A percentile compares a stretch with the other conserved stretches of the same genome.
phyloP scores from a whole-genome alignment of 1,140 invertebrate genomes.

The Bombus picipes region DNA sequence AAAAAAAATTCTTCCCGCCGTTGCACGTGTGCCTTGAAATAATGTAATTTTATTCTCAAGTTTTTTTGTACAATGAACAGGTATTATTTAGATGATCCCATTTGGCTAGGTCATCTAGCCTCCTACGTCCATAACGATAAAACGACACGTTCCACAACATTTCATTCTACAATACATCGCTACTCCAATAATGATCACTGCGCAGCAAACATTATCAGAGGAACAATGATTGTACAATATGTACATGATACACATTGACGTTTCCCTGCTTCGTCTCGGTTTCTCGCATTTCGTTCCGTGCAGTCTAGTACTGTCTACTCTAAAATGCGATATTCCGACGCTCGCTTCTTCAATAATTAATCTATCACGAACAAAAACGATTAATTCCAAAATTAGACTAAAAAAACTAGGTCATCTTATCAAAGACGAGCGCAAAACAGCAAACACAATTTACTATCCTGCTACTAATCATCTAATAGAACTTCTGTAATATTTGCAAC shows the following conservation, averaged over 20 bases:
- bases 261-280: not conserved
- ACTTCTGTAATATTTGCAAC: not conserved
- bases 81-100: not conserved
- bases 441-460: not conserved
- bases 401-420: not conserved
- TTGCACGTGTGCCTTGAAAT: too few relatives aligned
- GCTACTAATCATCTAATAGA: not conserved
- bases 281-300: not conserved
- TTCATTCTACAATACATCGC: conserved; percentile 21
- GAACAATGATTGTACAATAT: conserved; percentile 23
- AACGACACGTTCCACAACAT: not conserved
- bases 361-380: not conserved
- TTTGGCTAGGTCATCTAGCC: too few relatives aligned
- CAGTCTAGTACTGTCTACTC: not conserved
- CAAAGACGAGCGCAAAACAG: not conserved
- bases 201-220: conserved; percentile 61
- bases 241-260: not conserved
- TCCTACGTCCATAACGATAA: not conserved
- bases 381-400: not conserved
- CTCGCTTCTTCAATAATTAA: not conserved
- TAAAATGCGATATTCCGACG: too few relatives aligned
- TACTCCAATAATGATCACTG: conserved; percentile 53
- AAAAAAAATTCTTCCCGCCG: too few relatives aligned
- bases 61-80: too few relatives aligned
- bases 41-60: too few relatives aligned